Evolutionary conservation across 1,140 invertebrate genomes (phyloP), one percentile per base, ranked within the genome.

Genomic region (Drosophila pachea): DNA sequence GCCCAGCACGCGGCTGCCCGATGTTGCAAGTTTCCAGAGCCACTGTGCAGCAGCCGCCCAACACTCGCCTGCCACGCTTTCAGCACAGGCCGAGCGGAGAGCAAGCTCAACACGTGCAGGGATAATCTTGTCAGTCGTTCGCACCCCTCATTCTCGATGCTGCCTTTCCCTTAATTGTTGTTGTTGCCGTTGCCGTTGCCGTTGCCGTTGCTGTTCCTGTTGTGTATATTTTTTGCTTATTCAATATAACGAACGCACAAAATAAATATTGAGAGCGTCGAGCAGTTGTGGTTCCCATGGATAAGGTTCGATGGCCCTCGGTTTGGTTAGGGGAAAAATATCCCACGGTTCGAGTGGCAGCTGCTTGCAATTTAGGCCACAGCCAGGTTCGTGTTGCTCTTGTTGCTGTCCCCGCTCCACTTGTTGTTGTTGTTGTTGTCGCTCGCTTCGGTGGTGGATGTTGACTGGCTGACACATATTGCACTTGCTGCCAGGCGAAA

Each of bases 251-350:
- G 67, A 67, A 76, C 68, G 72, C 72, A 73, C 76, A 84, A 74
- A 84, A 75, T 83, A 83, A 83, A 86, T 84, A 86, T 84, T 84
- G 81, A 84, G 81, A 84, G 76, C 83, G 78, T 69, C 73, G 83
- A 87, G 86, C 86, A 88, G 86, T 88, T 88, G 87, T 88, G 79
- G 82, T 88, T 88, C 87, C 86, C 87, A 88, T 86, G 83, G 78
- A 77, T 88, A 88, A 88, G 83, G 78, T 86, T 81, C 73, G 77
- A 76, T 68, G 70, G 74, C 63, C 62, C 53, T 74, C 74, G 60
- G 53, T 74, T 74, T 62, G 58, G 61, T 56, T 70, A 77, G 78
- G 81, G 84, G 70, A 87, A 84, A 86, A 86, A 79, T 84, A 87
- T 87, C 84, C 84, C 84, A 87, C 84, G 84, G 84, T 87, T 81